Conservation (phyloP, 2,113 vertebrate genomes). For the Campylorhamphus procurvoides region DNA sequence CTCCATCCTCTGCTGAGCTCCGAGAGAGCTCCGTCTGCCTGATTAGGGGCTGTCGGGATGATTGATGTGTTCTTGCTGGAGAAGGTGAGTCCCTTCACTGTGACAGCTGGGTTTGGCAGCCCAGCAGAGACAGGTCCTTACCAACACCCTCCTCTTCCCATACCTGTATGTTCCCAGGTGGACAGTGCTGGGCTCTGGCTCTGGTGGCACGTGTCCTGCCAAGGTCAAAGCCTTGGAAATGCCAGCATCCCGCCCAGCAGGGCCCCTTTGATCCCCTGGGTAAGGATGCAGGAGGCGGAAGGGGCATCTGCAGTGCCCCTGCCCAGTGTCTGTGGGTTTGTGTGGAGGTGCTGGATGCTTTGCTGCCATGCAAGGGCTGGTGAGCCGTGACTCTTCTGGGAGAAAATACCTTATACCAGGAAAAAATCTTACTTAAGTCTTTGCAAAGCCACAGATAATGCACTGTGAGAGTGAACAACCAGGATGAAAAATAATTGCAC, state of each 20-base stretch:
- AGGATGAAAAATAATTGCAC: conserved; percentile 61
- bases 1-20: neutral
- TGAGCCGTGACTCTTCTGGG: neutral
- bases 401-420: neutral
- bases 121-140: neutral
- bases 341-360: neutral
- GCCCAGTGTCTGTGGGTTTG: neutral
- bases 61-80: conserved; percentile 50
- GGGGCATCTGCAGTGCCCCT: neutral
- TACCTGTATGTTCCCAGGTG: conserved; percentile 22
- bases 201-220: neutral
- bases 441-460: conserved; percentile 52
- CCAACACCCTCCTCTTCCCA: conserved; percentile 46
- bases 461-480: conserved; percentile 31
- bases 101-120: conserved; percentile 53
- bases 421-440: conserved; percentile 27
- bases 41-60: conserved; percentile 59
- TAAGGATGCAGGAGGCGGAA: neutral
- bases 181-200: neutral
- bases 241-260: rapidly evolving
- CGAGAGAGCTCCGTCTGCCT: conserved; percentile 59
- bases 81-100: conserved; percentile 50
- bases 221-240: neutral
- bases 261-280: rapidly evolving
- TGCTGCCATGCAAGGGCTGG: neutral